Percentiles rank a stretch among this genome's conserved stretches.
Conservation (phyloP, 2,113 vertebrate genomes). For the Otocyon megalotis region DNA sequence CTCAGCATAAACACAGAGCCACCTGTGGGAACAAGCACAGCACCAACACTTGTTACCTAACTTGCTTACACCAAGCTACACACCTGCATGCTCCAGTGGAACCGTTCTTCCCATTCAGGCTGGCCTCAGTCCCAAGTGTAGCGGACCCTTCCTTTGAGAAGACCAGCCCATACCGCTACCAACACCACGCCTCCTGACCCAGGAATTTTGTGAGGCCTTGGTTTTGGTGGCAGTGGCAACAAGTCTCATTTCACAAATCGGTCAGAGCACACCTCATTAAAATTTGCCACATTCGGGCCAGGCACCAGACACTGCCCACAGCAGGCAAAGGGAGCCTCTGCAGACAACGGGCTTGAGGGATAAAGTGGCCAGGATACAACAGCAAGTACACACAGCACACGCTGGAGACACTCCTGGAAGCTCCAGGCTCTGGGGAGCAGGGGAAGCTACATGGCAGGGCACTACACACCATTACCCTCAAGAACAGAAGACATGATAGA, state of each 20-base stretch:
- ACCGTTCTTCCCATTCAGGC: neutral
- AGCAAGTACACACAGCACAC: neutral
- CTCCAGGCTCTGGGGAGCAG: neutral
- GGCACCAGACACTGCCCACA: neutral
- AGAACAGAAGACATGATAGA: neutral
- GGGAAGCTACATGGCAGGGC: neutral
- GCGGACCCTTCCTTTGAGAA: neutral
- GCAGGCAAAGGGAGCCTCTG: neutral
- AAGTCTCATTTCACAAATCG: neutral
- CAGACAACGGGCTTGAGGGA: neutral
- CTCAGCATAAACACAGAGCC: neutral
- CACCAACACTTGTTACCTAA: neutral
- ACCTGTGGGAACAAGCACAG: neutral
- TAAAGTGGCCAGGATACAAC: neutral
- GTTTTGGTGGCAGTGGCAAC: neutral
- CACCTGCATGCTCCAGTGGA: neutral
- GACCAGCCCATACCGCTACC: neutral
- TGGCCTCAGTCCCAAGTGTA: neutral
- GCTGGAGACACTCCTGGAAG: neutral
- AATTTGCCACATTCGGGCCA: neutral
- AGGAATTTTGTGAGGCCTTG: neutral
- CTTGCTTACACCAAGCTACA: neutral
- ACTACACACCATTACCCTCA: neutral
- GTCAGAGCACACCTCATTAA: neutral
- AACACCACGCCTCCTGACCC: neutral